A percentile compares a stretch with the other conserved stretches of the same genome.
Evolutionary conservation across 2,113 vertebrate species (phyloP).

Genomic region (Taxidea taxus): DNA sequence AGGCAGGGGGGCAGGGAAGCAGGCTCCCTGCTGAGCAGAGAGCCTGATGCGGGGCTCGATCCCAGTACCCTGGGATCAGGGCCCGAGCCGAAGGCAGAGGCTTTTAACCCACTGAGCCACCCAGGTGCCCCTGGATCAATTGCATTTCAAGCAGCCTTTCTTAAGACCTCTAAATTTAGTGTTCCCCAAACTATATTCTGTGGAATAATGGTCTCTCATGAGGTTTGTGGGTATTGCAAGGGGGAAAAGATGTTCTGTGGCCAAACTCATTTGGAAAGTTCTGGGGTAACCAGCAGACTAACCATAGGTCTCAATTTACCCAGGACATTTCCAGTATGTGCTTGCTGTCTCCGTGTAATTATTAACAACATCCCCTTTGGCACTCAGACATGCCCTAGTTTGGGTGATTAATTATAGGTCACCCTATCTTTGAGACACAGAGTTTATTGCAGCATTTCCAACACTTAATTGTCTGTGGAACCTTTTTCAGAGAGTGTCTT

Average conservation of each 20-base stretch:
- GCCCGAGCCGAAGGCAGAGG: too few species aligned
- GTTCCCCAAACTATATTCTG: neutral
- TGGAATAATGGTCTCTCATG: neutral
- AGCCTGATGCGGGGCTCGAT: too few species aligned
- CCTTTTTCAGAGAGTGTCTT: neutral
- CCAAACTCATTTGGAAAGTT: neutral
- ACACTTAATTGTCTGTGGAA: neutral
- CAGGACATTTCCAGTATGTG: neutral
- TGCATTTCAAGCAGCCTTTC: neutral
- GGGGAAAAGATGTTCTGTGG: neutral
- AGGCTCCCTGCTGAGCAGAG: too few species aligned
- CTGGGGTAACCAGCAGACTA: neutral
- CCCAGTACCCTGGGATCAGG: too few species aligned
- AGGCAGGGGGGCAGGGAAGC: too few species aligned
- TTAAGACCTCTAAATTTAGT: neutral
- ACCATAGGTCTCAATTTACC: neutral
- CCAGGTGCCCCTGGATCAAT: too few species aligned
- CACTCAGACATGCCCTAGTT: neutral
- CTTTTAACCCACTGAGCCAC: too few species aligned
- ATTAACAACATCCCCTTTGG: neutral
- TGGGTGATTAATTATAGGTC: neutral
- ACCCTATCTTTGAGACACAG: neutral
- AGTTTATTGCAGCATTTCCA: neutral
- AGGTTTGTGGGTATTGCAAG: neutral
- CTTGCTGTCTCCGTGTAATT: neutral